These are phyloP conservation scores for Smittia sp. DNA, from an alignment of 2,888 invertebrate species.

Conservation along the genomic window DNA sequence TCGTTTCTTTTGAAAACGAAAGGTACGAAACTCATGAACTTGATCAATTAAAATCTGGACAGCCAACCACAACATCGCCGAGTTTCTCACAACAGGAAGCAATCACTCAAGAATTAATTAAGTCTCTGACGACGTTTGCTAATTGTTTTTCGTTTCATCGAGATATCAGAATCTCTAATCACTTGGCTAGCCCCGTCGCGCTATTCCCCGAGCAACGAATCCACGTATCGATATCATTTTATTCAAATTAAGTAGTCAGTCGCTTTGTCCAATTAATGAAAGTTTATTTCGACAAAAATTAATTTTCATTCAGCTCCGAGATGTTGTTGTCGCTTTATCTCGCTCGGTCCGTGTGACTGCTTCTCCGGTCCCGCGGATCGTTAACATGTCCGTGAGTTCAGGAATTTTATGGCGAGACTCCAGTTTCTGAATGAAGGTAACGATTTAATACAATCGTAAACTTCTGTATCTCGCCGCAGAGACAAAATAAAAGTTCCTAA, in stretches of 20 bases:
- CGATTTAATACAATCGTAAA: constrained; percentile 24
- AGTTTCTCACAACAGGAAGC: background rate
- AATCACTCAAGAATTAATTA: background rate
- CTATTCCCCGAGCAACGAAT: background rate
- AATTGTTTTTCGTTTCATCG: background rate
- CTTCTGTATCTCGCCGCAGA: constrained; percentile 32
- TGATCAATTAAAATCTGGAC: no score
- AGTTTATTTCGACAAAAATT: constrained; percentile 37
- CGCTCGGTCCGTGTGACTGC: background rate
- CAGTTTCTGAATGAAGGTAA: constrained; percentile 32
- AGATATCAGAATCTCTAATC: background rate
- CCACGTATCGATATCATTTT: background rate
- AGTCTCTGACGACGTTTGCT: background rate
- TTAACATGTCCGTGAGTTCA: background rate
- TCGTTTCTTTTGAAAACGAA: no score
- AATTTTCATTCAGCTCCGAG: background rate
- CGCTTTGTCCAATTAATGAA: constrained; percentile 40
- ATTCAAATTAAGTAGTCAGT: constrained; percentile 34
- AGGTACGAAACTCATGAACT: no score
- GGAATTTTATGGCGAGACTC: constrained; percentile 35
- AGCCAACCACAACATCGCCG: background rate
- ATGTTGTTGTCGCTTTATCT: background rate
- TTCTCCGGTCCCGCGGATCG: background rate
- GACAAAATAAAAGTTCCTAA: constrained; percentile 23
- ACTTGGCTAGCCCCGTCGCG: no score